Percentiles rank a stretch among this genome's conserved stretches.
Evolutionary conservation across 2,113 vertebrate species (phyloP).

Genomic region (Corythaixoides concolor): DNA sequence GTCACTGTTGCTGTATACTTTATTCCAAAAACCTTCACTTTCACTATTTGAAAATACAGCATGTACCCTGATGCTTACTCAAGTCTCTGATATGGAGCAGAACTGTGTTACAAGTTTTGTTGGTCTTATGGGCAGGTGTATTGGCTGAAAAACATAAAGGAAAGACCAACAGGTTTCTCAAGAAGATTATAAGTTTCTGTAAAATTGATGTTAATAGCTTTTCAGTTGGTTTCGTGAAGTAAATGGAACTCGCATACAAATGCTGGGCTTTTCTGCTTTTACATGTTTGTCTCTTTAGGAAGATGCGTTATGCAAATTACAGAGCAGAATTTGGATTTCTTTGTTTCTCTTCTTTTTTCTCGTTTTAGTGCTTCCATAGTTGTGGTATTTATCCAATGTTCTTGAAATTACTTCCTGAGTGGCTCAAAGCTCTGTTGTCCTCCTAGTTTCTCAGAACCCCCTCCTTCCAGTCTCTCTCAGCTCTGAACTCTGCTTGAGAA

Average conservation of each 20-base stretch:
- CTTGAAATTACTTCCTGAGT: neutral
- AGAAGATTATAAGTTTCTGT: neutral
- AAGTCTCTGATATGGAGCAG: neutral
- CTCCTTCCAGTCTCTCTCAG: neutral
- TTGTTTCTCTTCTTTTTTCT: neutral
- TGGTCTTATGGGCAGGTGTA: neutral
- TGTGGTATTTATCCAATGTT: neutral
- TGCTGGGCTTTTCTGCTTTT: neutral
- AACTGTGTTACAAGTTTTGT: neutral
- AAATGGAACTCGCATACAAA: neutral
- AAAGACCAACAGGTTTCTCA: neutral
- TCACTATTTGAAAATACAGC: neutral
- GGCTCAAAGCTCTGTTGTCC: neutral
- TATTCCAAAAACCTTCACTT: neutral
- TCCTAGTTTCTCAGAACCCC: neutral
- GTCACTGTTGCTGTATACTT: neutral
- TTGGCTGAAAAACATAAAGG: neutral
- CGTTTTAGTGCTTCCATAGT: neutral
- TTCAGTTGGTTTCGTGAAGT: neutral
- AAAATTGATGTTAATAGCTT: neutral
- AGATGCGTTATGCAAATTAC: neutral
- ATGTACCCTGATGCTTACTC: neutral
- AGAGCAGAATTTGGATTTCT: neutral
- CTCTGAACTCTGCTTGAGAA: neutral
- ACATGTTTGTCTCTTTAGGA: neutral